phyloP scores from a whole-genome alignment of 2,888 invertebrate genomes.

The Tridacna gigas region DNA sequence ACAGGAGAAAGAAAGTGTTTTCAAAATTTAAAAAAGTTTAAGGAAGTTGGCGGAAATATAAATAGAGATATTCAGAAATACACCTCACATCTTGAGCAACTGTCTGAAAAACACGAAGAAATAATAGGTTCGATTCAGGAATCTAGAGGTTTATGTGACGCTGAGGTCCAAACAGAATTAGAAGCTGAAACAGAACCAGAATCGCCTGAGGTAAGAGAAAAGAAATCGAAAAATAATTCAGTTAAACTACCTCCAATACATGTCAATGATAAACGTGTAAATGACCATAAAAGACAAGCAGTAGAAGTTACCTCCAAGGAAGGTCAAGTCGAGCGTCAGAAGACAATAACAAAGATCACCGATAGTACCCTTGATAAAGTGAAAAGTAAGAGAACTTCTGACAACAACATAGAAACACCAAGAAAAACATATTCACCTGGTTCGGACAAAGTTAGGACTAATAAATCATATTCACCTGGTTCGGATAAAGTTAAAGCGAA shows the following conservation, averaged over 20 bases:
- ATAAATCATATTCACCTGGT: not conserved
- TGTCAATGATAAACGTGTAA: not conserved
- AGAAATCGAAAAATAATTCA: not conserved
- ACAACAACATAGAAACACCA: no score
- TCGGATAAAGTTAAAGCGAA: not conserved
- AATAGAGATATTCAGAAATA: constrained; percentile 58
- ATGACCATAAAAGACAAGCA: not conserved
- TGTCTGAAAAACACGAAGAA: constrained; percentile 3
- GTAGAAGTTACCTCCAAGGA: not conserved
- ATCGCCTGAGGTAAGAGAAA: not conserved
- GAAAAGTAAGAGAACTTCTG: no score
- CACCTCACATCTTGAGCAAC: constrained; percentile 4
- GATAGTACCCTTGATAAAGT: not conserved
- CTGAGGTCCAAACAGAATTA: constrained; percentile 2
- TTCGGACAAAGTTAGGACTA: not conserved
- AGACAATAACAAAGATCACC: not conserved
- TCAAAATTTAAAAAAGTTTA: constrained; percentile 46
- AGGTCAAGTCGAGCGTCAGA: constrained; percentile 6
- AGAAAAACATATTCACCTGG: no score
- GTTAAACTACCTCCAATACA: not conserved
- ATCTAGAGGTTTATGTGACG: constrained; percentile 9
- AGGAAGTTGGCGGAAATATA: constrained; percentile 52
- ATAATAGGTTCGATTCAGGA: constrained; percentile 2
- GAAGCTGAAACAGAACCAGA: not conserved
- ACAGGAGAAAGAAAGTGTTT: constrained; percentile 51